Evolutionary conservation across 2,888 invertebrate genomes (phyloP), one percentile per base, ranked within the genome.

Genomic region (Belgica antarctica): DNA sequence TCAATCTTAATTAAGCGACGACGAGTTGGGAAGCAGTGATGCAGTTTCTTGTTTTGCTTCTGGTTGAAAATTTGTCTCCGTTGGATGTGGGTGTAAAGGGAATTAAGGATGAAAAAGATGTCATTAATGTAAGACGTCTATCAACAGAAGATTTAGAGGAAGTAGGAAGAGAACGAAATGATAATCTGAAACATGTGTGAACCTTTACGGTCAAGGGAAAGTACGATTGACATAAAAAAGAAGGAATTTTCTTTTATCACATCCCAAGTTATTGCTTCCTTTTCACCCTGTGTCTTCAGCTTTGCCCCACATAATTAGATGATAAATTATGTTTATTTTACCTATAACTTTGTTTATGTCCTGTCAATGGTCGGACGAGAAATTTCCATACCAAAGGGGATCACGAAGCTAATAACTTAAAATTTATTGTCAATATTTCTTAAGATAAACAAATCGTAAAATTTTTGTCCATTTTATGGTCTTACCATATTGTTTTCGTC

Each of bases 1-100:
- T 68, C 47, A 57, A 68, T 68, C 68, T 68, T 68, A 68, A 68
- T 68, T 68, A 68, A 19, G 31, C 28, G 47, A 59, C n/a, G n/a
- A n/a, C 41, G 41, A 15, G 10, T 10, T 15, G 2, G 4, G 52
- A n/a, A 59, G 59, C 59, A 52, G n/a, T n/a, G n/a, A 36, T 25
- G 28, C 47, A 34, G 31, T 57, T 22, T 2, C 12, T 22, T 3
- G 2, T 24, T 22, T 57, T 62, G 4, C 22, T 47, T 24, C 65
- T 65, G 25, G 25, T 59, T 12, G 34, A 12, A n/a, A n/a, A n/a
- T n/a, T n/a, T n/a, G n/a, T n/a, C n/a, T n/a, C n/a, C n/a, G 7
- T 4, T 7, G 15, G n/a, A n/a, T 46, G n/a, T 46, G 46, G 17
- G 7, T 7, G 46, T 12, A 15, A 46, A 22, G 47, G 47, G 47